A percentile compares a stretch with the other conserved stretches of the same genome.
Evolutionary conservation across 1,140 invertebrate genomes (phyloP).

Genomic region (Leptinotarsa lineolata): DNA sequence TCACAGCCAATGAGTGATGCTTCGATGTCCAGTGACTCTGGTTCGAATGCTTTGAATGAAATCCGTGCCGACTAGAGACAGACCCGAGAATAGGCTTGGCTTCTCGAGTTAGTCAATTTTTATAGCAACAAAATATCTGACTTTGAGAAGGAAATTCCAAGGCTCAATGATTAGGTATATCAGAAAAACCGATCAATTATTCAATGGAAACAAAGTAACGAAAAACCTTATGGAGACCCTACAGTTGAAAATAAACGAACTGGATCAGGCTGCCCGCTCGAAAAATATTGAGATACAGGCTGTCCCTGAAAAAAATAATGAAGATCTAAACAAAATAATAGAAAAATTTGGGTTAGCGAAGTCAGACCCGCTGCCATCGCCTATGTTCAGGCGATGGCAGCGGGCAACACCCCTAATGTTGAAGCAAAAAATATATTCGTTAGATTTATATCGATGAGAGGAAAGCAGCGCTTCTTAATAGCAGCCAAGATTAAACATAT

Average conservation of each 20-base stretch:
- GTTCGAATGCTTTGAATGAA: conserved; percentile 11
- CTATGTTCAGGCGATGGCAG: no score
- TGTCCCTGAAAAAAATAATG: conserved; percentile 14
- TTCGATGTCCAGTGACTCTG: no score
- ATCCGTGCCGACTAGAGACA: conserved; percentile 3
- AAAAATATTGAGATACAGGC: conserved; percentile 26
- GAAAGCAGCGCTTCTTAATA: no score
- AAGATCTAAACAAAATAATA: conserved; percentile 7
- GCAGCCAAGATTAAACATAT: no score
- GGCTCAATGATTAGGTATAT: conserved; percentile 17
- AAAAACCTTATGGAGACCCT: conserved; percentile 4
- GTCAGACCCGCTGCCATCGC: no score
- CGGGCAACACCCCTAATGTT: no score
- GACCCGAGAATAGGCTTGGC: conserved; percentile 19
- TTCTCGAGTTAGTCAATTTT: conserved; percentile 23
- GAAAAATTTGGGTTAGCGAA: no score
- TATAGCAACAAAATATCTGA: conserved; percentile 26
- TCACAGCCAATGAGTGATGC: no score
- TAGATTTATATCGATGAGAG: no score
- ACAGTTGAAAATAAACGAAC: conserved; percentile 2
- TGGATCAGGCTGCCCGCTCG: conserved; percentile 17
- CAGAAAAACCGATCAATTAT: conserved; percentile 9
- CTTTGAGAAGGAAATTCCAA: conserved; percentile 15
- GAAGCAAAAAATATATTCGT: no score
- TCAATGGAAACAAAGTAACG: neutral